Percentiles rank a stretch among this genome's conserved stretches.
Conservation (phyloP, 1,140 invertebrate species). For the Dreissena polymorpha region DNA sequence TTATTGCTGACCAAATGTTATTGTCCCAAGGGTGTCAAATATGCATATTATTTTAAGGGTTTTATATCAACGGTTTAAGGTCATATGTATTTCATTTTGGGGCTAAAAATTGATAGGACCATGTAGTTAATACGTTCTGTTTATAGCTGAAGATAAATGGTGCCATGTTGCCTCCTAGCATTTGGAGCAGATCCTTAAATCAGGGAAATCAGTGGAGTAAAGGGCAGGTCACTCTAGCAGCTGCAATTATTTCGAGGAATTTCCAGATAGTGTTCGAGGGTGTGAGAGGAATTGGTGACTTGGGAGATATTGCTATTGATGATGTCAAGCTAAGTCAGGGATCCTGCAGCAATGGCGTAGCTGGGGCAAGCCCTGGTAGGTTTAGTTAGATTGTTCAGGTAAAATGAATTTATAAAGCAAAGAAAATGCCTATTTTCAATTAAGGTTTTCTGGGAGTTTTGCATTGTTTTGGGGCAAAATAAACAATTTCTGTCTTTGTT, state of each 20-base stretch:
- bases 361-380: not conserved
- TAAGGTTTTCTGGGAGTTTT: too few relatives aligned
- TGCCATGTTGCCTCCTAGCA: constrained; percentile 34
- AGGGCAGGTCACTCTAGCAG: constrained; percentile 56
- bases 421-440: too few relatives aligned
- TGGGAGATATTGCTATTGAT: constrained; percentile 76
- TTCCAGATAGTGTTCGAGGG: constrained; percentile 72
- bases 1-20: too few relatives aligned
- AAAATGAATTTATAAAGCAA: too few relatives aligned
- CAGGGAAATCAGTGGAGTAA: constrained; percentile 67
- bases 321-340: constrained; percentile 67
- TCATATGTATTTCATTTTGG: too few relatives aligned
- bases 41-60: too few relatives aligned
- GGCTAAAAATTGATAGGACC: too few relatives aligned
- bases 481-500: too few relatives aligned
- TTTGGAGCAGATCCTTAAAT: constrained; percentile 65
- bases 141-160: constrained; percentile 61
- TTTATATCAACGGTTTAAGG: too few relatives aligned
- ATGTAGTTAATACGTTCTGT: not conserved
- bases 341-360: constrained; percentile 50
- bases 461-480: too few relatives aligned
- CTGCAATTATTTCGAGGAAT: constrained; percentile 44
- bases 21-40: too few relatives aligned
- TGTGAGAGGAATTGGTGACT: constrained; percentile 60
- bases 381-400: too few relatives aligned